Evolutionary conservation across 1,140 invertebrate genomes (phyloP), one percentile per base, ranked within the genome.

Genomic region (Notospermus geniculatus): DNA sequence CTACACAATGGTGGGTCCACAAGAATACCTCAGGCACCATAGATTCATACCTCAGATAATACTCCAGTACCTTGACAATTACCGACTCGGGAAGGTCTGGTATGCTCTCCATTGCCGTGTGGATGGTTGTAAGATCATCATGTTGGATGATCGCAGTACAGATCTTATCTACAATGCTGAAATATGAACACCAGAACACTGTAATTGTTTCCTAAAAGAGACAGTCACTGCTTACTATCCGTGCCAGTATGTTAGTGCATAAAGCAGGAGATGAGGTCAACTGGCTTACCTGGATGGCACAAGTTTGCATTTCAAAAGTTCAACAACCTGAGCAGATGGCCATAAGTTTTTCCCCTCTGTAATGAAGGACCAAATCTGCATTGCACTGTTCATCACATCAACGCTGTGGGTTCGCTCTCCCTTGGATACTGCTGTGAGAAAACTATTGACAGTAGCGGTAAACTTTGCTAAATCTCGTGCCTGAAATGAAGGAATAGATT

Each of bases 31-130:
- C 30, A 1, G 7, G 19, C 28, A 11, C 13, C 25, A 32, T 22
- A 43, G 13, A 5, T 36, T 43, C 55, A 54, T 59, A 67, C 65
- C 56, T 56, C 1, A 67, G 39, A 28, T 64, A 61, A 52, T 22
- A 64, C n/a, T 58, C 25, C 4, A 67, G 56, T 13, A 22, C 50
- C 32, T 64, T 63, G 54, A 63, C 63, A 2, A 67, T 54, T 53
- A 58, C 54, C 0, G 56, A 50, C 27, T 67, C 65, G 11, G 65
- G 62, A 9, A 67, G 57, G 19, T 67, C 57, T 11, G 54, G 50
- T 11, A 64, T 53, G 28, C 25, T 46, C 23, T 55, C 43, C 39
- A 67, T 52, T 5, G 43, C 56, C 7, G 13, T 55, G 13, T 64
- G 50, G 22, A 67, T 11, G 11, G 61, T 22, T 28, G 22, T 22